Conservation (phyloP, 2,113 vertebrate species). For the Pampusana beccarii region DNA sequence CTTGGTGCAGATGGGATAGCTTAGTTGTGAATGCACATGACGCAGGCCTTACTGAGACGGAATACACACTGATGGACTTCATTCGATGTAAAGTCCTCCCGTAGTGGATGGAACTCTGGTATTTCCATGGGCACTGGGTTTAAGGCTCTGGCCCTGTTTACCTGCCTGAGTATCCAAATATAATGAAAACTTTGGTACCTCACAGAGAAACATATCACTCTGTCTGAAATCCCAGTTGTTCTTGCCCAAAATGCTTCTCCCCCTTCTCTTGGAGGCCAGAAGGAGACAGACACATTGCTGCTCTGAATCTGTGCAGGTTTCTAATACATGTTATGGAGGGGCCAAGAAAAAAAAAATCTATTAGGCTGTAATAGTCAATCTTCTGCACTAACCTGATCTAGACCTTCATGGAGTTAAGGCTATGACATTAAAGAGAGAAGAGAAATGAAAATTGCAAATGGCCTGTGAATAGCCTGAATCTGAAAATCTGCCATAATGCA, state of each 20-base stretch:
- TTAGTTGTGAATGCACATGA: not conserved
- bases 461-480: constrained; percentile 64
- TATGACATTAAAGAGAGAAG: constrained; percentile 59
- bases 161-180: not conserved
- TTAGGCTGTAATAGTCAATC: constrained; percentile 45
- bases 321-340: not conserved
- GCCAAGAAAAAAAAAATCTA: not conserved
- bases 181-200: not conserved
- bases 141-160: not conserved
- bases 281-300: not conserved
- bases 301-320: not conserved
- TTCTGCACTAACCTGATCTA: constrained; percentile 38
- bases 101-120: too few relatives aligned
- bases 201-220: not conserved
- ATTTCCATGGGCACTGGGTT: not conserved
- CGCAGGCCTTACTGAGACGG: not conserved
- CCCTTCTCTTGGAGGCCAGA: not conserved
- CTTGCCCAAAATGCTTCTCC: not conserved
- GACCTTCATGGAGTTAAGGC: constrained; percentile 54
- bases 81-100: not conserved
- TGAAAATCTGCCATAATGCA: constrained; percentile 58
- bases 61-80: not conserved
- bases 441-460: constrained; percentile 67
- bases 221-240: not conserved
- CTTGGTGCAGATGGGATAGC: not conserved